A percentile compares a stretch with the other conserved stretches of the same genome.
Conservation (phyloP, 2,113 vertebrate species). For the Dryoscopus gambensis region DNA sequence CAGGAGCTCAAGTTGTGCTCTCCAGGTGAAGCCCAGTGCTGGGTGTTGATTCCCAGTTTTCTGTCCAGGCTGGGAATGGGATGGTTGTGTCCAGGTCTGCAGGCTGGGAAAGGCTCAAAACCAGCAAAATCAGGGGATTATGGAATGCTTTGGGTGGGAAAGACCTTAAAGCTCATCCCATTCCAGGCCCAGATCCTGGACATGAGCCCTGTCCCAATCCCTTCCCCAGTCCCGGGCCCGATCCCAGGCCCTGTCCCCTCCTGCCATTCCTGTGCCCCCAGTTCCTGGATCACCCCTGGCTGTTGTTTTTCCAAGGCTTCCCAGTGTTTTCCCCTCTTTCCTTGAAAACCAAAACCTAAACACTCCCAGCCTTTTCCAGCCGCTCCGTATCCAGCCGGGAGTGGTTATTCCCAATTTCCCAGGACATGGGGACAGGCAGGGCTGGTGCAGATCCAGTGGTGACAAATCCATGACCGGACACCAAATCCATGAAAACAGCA, state of each 20-base stretch:
- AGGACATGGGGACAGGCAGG: accelerated
- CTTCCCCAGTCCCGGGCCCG: too few relatives aligned
- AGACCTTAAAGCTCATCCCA: background rate
- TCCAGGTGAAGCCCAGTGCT: background rate
- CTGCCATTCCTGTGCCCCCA: background rate
- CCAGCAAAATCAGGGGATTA: background rate
- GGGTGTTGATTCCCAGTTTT: background rate
- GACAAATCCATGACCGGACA: accelerated
- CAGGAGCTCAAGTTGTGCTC: background rate
- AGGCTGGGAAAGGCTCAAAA: background rate
- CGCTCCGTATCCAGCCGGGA: background rate
- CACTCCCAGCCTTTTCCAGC: background rate
- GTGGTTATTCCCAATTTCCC: background rate
- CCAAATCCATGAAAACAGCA: background rate
- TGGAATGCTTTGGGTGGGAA: background rate
- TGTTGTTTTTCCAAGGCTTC: background rate
- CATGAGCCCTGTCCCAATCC: background rate
- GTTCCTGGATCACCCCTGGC: background rate
- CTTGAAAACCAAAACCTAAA: background rate
- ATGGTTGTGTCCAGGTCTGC: accelerated
- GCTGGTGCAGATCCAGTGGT: background rate
- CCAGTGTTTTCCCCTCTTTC: background rate
- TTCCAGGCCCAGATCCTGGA: background rate
- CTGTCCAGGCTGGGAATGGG: background rate
- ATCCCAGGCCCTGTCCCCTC: background rate